Conservation (phyloP, 2,888 invertebrate species). For the Trissoscelio sp. region DNA sequence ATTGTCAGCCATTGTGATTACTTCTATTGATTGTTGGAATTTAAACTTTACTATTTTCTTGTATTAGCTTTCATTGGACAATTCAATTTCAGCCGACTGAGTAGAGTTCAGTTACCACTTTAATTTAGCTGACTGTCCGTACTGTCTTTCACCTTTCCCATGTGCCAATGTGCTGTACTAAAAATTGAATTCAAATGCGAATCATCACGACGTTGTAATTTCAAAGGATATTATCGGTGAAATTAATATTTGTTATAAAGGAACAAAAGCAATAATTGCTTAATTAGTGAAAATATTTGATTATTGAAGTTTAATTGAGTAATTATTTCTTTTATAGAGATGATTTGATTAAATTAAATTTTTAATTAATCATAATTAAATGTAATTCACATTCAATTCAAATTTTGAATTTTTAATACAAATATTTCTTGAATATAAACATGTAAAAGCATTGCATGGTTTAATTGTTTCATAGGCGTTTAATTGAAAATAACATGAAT, state of each 20-base stretch:
- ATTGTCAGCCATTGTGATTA: conserved; percentile 11
- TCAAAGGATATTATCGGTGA: background rate
- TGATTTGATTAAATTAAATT: too few species aligned
- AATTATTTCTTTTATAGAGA: too few species aligned
- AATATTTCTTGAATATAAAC: too few species aligned
- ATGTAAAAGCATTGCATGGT: too few species aligned
- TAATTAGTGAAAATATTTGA: conserved; percentile 2
- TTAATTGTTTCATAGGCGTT: background rate
- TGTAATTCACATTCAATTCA: too few species aligned
- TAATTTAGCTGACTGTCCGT: conserved; percentile 16
- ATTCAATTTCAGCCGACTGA: conserved; percentile 8
- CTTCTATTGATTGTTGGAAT: conserved; percentile 8
- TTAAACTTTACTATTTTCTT: conserved; percentile 23
- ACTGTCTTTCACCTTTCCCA: conserved; percentile 5
- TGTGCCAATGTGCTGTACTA: conserved; percentile 13
- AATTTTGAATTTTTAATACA: too few species aligned
- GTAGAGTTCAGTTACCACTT: conserved; percentile 15
- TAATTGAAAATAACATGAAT: background rate
- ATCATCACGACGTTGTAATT: background rate
- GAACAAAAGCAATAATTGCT: conserved; percentile 5
- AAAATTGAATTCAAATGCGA: conserved; percentile 12
- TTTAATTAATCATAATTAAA: too few species aligned
- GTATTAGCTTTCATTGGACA: conserved; percentile 18
- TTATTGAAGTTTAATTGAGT: background rate
- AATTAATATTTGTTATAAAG: background rate